Percentiles rank a stretch among this genome's conserved stretches.
phyloP scores from a whole-genome alignment of 1,140 invertebrate species.

The Stenopsyche tienmushanensis region DNA sequence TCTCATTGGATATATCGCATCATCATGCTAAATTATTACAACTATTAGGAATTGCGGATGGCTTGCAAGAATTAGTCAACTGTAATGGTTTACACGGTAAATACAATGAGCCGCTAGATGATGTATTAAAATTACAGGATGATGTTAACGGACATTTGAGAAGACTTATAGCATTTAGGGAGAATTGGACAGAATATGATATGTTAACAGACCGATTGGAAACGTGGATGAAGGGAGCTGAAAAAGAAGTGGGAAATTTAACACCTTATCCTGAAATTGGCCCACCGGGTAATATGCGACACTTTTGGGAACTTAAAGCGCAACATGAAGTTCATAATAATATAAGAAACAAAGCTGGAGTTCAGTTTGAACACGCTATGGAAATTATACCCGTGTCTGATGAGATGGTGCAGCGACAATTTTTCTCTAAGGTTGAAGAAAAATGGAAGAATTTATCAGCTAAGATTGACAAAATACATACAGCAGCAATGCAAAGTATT shows the following conservation, averaged over 20 bases:
- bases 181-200: constrained; percentile 74
- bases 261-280: constrained; percentile 54
- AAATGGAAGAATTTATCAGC: constrained; percentile 69
- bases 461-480: constrained; percentile 66
- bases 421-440: constrained; percentile 71
- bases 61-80: constrained; percentile 70
- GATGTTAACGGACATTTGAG: constrained; percentile 70
- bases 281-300: constrained; percentile 68
- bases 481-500: constrained; percentile 64
- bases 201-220: constrained; percentile 70
- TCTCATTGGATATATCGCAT: constrained; percentile 73
- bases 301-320: constrained; percentile 86
- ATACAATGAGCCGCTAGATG: constrained; percentile 68
- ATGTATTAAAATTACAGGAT: constrained; percentile 69
- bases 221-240: constrained; percentile 70
- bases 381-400: constrained; percentile 76
- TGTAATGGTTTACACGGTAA: constrained; percentile 71
- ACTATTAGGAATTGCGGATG: constrained; percentile 68
- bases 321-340: constrained; percentile 84
- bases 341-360: constrained; percentile 68
- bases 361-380: constrained; percentile 74
- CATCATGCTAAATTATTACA: constrained; percentile 76
- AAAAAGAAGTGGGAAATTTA: constrained; percentile 61
- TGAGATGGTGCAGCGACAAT: constrained; percentile 76
- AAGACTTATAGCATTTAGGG: constrained; percentile 69